Evolutionary conservation across 2,797 vertebrate species (phyloP).

Genomic region (Poecilia gillii): DNA sequence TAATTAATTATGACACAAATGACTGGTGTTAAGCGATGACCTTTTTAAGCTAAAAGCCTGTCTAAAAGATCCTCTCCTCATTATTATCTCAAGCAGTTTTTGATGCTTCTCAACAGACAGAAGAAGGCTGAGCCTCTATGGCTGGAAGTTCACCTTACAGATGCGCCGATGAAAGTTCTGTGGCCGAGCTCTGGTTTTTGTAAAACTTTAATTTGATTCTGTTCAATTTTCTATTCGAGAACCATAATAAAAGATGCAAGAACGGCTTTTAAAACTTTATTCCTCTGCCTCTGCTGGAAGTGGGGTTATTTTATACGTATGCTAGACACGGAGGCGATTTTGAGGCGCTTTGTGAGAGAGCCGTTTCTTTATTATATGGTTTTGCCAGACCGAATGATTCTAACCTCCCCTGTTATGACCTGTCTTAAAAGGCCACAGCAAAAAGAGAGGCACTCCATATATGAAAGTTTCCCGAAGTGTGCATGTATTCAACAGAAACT

Average conservation of each 20-base stretch:
- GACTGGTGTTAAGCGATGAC: neutral
- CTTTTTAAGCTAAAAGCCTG: neutral
- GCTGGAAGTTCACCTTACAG: neutral
- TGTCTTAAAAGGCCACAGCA: too few relatives aligned
- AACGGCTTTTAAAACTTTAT: neutral
- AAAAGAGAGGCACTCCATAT: too few relatives aligned
- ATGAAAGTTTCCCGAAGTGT: too few relatives aligned
- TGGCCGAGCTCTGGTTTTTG: neutral
- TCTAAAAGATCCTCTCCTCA: neutral
- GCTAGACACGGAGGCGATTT: neutral
- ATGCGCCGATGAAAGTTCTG: neutral
- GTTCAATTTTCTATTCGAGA: neutral
- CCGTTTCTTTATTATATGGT: neutral
- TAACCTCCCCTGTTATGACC: too few relatives aligned
- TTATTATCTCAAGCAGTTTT: neutral
- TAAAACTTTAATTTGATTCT: neutral
- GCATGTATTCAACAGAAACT: too few relatives aligned
- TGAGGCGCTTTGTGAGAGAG: neutral
- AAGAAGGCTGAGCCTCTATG: neutral
- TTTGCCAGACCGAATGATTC: neutral
- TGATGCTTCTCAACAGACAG: neutral
- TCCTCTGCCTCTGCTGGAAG: neutral
- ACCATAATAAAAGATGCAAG: neutral
- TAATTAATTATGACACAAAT: neutral
- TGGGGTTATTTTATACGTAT: neutral